phyloP scores from a whole-genome alignment of 92 coral and sea anemone genomes.

The Phymanthus crucifer region DNA sequence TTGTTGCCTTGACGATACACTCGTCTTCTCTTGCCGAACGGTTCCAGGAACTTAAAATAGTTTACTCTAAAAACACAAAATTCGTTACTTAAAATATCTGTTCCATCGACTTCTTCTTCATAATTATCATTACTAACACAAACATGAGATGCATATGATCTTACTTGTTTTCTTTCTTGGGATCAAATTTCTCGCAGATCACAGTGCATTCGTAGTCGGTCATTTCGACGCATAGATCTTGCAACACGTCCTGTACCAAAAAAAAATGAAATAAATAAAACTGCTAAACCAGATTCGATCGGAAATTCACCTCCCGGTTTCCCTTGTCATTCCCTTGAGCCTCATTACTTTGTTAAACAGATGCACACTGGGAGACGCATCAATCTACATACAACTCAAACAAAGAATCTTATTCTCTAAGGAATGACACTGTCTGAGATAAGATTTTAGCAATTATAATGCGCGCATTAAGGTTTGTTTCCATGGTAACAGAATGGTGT shows the following conservation, averaged over 20 bases:
- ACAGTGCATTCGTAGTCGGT: slow-evolving; percentile 80
- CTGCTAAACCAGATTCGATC: too few species aligned
- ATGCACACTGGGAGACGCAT: too few species aligned
- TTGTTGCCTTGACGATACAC: slow-evolving; percentile 82
- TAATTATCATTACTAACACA: too few species aligned
- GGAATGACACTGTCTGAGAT: too few species aligned
- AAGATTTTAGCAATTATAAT: too few species aligned
- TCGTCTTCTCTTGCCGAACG: slow-evolving; percentile 77
- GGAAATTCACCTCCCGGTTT: too few species aligned
- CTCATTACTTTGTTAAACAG: too few species aligned
- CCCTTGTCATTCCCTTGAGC: too few species aligned
- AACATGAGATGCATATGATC: background rate
- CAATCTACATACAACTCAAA: too few species aligned
- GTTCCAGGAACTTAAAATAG: slow-evolving; percentile 86
- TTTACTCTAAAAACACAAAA: slow-evolving; percentile 71
- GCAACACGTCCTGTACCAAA: slow-evolving; percentile 93
- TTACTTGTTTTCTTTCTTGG: slow-evolving; percentile 84
- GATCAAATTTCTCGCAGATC: slow-evolving; percentile 86
- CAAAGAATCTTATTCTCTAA: too few species aligned
- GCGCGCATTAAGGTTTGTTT: background rate
- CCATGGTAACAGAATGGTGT: background rate
- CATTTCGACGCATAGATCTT: slow-evolving; percentile 81
- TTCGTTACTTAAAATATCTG: too few species aligned
- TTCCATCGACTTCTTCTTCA: too few species aligned
- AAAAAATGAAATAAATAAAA: background rate